phyloP scores from a whole-genome alignment of 2,888 invertebrate genomes.

The Loripinus fragilis region DNA sequence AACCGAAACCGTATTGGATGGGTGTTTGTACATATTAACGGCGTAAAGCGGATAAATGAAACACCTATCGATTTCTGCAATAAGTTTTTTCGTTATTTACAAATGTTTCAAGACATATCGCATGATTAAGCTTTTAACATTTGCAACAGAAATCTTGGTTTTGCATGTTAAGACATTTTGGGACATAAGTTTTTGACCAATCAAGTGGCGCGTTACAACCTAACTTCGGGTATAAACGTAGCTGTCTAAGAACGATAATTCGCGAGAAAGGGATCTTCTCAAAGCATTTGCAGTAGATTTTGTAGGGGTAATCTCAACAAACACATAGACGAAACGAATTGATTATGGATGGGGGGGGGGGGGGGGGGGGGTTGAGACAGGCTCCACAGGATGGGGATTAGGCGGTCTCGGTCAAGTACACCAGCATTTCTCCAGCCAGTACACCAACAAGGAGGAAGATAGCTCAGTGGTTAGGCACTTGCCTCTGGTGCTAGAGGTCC shows the following conservation, averaged over 20 bases:
- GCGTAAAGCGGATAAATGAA: not conserved
- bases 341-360: too few species aligned
- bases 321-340: too few species aligned
- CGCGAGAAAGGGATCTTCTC: constrained; percentile 16
- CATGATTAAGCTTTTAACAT: constrained; percentile 18
- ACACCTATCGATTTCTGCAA: not conserved
- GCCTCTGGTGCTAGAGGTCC: too few species aligned
- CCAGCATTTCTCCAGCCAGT: constrained; percentile 69
- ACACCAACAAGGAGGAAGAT: constrained; percentile 68
- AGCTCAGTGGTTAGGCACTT: too few species aligned
- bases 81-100: not conserved
- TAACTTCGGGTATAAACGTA: constrained; percentile 11
- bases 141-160: constrained; percentile 35
- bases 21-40: constrained; percentile 38
- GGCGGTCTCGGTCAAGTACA: constrained; percentile 78
- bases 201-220: constrained; percentile 49
- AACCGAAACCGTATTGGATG: constrained; percentile 59
- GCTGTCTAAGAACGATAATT: constrained; percentile 26
- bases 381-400: too few species aligned
- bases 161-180: constrained; percentile 42
- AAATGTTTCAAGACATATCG: not conserved
- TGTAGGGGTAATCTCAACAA: constrained; percentile 1
- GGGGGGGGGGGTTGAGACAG: too few species aligned
- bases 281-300: not conserved
- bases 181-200: constrained; percentile 47